Percentiles rank a stretch among this genome's conserved stretches.
Conservation (phyloP, 2,113 vertebrate genomes). For the Carassius gibelio region DNA sequence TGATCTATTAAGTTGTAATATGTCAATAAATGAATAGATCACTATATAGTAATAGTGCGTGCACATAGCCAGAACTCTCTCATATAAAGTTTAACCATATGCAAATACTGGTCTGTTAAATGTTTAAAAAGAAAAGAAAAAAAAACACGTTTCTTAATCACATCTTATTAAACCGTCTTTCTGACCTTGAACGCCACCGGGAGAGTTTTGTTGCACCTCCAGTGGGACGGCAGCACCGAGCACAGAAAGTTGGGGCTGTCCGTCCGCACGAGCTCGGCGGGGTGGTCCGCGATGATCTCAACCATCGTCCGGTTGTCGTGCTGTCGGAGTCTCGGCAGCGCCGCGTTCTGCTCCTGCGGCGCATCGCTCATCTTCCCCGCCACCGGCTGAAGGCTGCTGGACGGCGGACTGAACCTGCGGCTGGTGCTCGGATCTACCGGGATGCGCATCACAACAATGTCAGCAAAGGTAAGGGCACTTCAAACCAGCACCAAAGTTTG, state of each 20-base stretch:
- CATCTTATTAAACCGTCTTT: not conserved
- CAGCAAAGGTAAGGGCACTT: constrained; percentile 45
- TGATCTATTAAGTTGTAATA: too few species aligned
- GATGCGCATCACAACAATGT: constrained; percentile 60
- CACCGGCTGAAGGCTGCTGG: constrained; percentile 74
- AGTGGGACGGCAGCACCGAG: constrained; percentile 70
- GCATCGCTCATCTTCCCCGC: constrained; percentile 84
- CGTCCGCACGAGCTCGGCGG: constrained; percentile 86
- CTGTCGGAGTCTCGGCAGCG: constrained; percentile 75
- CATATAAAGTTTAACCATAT: too few species aligned
- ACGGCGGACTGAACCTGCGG: constrained; percentile 79
- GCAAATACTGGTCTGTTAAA: too few species aligned
- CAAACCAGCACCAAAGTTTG: constrained; percentile 3
- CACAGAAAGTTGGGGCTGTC: constrained; percentile 96
- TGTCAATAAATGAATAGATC: too few species aligned
- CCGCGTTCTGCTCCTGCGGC: constrained; percentile 69
- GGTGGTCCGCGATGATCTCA: constrained; percentile 86
- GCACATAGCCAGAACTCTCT: not conserved
- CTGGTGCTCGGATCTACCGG: constrained; percentile 83
- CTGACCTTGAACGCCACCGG: constrained; percentile 92
- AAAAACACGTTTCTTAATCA: not conserved
- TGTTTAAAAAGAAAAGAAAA: too few species aligned
- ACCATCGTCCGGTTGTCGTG: constrained; percentile 84
- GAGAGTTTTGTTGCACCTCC: constrained; percentile 94
- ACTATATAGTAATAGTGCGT: not conserved